phyloP scores from a whole-genome alignment of 37 sponge, comb jelly and placozoan species.

The Dysidea cf. avara region DNA sequence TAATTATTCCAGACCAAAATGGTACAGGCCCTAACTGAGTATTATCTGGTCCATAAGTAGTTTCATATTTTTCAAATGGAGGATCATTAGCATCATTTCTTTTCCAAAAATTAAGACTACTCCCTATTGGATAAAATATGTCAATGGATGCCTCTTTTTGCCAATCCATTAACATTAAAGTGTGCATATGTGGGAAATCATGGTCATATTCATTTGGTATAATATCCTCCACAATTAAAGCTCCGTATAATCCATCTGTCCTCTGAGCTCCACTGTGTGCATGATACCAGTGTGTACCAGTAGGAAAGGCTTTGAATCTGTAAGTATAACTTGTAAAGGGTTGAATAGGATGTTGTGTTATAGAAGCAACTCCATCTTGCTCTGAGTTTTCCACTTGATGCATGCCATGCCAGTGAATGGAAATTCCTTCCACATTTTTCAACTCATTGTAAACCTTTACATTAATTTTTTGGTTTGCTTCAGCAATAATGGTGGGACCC shows the following conservation, averaged over 20 bases:
- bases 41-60: constrained; percentile 33
- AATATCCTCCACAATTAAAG: constrained; percentile 63
- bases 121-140: constrained; percentile 28
- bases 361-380: constrained; percentile 76
- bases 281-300: constrained; percentile 88
- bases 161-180: constrained; percentile 74
- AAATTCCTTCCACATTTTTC: constrained; percentile 37
- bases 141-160: constrained; percentile 47
- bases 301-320: constrained; percentile 49
- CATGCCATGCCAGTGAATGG: constrained; percentile 89
- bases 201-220: not conserved
- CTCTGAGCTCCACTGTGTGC: constrained; percentile 75
- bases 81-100: not conserved
- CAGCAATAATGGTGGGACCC: constrained; percentile 60
- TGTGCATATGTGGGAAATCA: constrained; percentile 64
- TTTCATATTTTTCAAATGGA: constrained; percentile 4
- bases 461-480: constrained; percentile 26
- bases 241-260: constrained; percentile 78
- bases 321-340: constrained; percentile 54
- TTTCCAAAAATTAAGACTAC: not conserved
- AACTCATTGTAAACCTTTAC: constrained; percentile 60
- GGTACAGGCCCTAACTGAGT: constrained; percentile 61
- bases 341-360: constrained; percentile 67
- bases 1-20: constrained; percentile 79
- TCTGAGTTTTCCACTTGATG: constrained; percentile 63